A percentile compares a stretch with the other conserved stretches of the same genome.
phyloP scores from a whole-genome alignment of 2,797 vertebrate genomes.

The Sebastes matsubarae region DNA sequence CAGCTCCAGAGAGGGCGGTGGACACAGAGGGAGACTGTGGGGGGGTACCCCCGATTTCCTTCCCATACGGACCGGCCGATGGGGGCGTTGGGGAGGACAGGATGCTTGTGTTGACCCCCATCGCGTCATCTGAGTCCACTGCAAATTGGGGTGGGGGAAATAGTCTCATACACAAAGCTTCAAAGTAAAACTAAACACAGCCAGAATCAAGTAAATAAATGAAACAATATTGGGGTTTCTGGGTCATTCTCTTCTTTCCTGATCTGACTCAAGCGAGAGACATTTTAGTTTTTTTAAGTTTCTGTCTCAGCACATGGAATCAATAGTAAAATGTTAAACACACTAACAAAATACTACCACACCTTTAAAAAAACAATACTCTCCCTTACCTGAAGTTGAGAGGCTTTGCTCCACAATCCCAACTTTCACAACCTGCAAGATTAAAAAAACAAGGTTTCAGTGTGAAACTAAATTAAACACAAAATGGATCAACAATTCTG shows the following conservation, averaged over 20 bases:
- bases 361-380: neutral
- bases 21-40: conserved; percentile 86
- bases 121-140: conserved; percentile 93
- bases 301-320: neutral
- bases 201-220: neutral
- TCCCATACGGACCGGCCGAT: conserved; percentile 75
- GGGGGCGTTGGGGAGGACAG: conserved; percentile 81
- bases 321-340: neutral
- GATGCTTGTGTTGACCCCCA: conserved; percentile 82
- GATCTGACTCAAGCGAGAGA: neutral
- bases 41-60: conserved; percentile 83
- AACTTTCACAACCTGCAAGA: conserved; percentile 85
- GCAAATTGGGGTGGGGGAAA: neutral
- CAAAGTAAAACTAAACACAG: neutral
- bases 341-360: neutral
- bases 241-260: neutral
- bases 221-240: neutral
- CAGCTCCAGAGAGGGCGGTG: conserved; percentile 82
- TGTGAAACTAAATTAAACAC: neutral
- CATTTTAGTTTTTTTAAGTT: neutral
- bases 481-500: neutral
- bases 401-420: conserved; percentile 88
- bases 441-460: neutral
- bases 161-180: neutral
- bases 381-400: conserved; percentile 82